A percentile compares a stretch with the other conserved stretches of the same genome.
Evolutionary conservation across 2,113 vertebrate species (phyloP).

Genomic region (Chrysemys picta): DNA sequence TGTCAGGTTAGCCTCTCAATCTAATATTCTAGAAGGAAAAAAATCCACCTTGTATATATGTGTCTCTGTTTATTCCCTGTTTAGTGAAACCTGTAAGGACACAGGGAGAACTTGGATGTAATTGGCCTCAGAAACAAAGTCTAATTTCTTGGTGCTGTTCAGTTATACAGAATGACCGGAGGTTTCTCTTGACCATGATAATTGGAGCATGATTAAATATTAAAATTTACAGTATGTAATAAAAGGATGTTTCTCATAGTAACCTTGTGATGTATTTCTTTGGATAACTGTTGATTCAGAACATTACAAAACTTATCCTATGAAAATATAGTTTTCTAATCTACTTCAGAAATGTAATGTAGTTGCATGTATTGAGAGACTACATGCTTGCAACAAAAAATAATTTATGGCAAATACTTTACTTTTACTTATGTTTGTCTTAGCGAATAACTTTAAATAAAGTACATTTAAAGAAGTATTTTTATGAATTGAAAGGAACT

Average conservation of each 20-base stretch:
- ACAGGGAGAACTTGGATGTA: slow-evolving; percentile 28
- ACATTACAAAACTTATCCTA: slow-evolving; percentile 18
- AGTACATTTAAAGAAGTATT: background rate
- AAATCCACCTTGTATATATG: slow-evolving; percentile 45
- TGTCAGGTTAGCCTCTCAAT: slow-evolving; percentile 51
- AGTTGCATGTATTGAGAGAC: slow-evolving; percentile 49
- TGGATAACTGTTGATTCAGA: slow-evolving; percentile 44
- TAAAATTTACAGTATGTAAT: slow-evolving; percentile 16
- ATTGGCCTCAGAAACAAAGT: slow-evolving; percentile 27
- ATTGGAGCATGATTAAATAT: slow-evolving; percentile 57
- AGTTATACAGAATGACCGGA: slow-evolving; percentile 31
- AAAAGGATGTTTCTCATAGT: slow-evolving; percentile 56
- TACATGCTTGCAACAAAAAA: slow-evolving; percentile 41
- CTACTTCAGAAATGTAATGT: slow-evolving; percentile 33
- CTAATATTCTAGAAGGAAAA: slow-evolving; percentile 53
- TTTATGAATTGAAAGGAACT: slow-evolving; percentile 46
- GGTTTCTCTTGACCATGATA: slow-evolving; percentile 40
- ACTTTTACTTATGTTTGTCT: slow-evolving; percentile 22
- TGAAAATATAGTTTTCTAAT: slow-evolving; percentile 48
- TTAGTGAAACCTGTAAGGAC: slow-evolving; percentile 62
- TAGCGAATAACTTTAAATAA: background rate
- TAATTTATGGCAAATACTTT: background rate
- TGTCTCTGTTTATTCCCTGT: slow-evolving; percentile 70
- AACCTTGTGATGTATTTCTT: slow-evolving; percentile 49
- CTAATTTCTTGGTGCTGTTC: background rate